phyloP scores from a whole-genome alignment of 2,888 invertebrate genomes.

The Theretra japonica region DNA sequence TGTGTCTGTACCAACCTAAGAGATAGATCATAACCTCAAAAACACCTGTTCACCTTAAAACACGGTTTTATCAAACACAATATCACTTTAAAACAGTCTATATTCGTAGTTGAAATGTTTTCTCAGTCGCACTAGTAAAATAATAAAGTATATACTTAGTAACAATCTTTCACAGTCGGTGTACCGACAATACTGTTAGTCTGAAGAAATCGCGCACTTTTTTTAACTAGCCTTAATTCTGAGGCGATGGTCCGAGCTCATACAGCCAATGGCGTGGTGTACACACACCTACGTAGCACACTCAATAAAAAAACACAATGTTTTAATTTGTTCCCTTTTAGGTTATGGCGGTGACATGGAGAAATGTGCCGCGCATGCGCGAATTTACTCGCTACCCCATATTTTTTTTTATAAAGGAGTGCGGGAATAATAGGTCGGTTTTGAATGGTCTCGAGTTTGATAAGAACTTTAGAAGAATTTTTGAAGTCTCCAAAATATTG shows the following conservation, averaged over 20 bases:
- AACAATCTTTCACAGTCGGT: constrained; percentile 31
- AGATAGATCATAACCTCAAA: constrained; percentile 50
- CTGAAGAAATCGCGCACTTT: constrained; percentile 29
- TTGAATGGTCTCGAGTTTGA: background rate
- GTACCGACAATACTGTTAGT: constrained; percentile 4
- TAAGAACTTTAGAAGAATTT: background rate
- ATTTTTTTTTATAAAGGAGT: background rate
- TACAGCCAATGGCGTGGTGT: constrained; percentile 49
- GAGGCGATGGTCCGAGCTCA: constrained; percentile 52
- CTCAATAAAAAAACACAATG: constrained; percentile 40
- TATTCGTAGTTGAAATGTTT: background rate
- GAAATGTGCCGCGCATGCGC: constrained; percentile 54
- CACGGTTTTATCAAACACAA: constrained; percentile 28
- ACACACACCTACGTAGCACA: constrained; percentile 32
- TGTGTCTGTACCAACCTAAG: constrained; percentile 37
- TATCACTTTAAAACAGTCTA: constrained; percentile 23
- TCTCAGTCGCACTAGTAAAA: background rate
- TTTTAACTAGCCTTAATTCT: constrained; percentile 46
- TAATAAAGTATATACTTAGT: background rate
- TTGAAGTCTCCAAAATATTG: background rate
- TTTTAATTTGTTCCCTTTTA: constrained; percentile 44
- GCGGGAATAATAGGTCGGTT: constrained; percentile 4
- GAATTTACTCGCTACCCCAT: constrained; percentile 25
- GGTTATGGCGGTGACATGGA: constrained; percentile 54
- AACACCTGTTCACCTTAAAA: constrained; percentile 32